Percentiles rank a stretch among this genome's conserved stretches.
These are phyloP conservation scores for Dusona sp. DNA, from an alignment of 2,888 invertebrate species.

Conservation along the genomic window DNA sequence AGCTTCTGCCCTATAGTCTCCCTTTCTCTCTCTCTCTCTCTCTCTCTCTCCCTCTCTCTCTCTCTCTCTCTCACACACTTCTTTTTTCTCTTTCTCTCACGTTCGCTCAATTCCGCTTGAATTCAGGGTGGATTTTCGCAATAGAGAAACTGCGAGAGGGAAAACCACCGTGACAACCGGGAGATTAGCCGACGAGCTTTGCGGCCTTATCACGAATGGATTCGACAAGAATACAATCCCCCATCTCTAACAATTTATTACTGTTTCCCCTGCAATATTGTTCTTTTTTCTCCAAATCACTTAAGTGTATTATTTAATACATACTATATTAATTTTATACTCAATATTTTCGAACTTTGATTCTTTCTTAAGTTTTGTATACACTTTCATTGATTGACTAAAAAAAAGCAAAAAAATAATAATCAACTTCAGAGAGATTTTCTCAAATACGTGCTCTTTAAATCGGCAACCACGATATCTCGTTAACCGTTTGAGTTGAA, in stretches of 20 bases:
- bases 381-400: no score
- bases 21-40: background rate
- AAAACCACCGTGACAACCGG: constrained; percentile 41
- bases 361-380: background rate
- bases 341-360: no score
- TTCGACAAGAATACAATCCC: constrained; percentile 6
- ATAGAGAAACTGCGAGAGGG: constrained; percentile 21
- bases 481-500: no score
- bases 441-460: no score
- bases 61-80: background rate
- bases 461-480: no score
- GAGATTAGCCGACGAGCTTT: constrained; percentile 64
- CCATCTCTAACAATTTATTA: constrained; percentile 31
- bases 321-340: background rate
- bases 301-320: background rate
- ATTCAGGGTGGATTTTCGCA: constrained; percentile 35
- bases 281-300: background rate
- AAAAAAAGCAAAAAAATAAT: no score
- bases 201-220: constrained; percentile 56
- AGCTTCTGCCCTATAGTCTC: no score
- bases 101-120: background rate
- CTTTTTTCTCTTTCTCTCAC: background rate
- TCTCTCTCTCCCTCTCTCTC: constrained; percentile 9
- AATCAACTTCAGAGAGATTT: no score
- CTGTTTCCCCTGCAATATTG: constrained; percentile 4